Percentiles rank a stretch among this genome's conserved stretches.
Evolutionary conservation across 1,140 invertebrate genomes (phyloP).

Genomic region (Drosophila parabipectinata): DNA sequence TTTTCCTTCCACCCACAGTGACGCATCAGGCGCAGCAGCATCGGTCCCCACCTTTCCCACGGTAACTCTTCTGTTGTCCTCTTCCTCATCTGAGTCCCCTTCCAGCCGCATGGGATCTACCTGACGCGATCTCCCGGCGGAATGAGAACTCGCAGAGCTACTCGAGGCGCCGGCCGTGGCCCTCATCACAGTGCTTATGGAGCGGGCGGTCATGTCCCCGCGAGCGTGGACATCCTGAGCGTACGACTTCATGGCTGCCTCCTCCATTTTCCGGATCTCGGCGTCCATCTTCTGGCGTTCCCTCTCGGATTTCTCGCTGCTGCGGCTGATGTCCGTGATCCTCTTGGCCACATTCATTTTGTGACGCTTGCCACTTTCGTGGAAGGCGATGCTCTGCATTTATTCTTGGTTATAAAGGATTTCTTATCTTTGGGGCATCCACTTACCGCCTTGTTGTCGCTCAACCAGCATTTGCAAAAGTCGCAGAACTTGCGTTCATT

Average conservation of each 20-base stretch:
- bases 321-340: constrained; percentile 93
- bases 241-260: constrained; percentile 92
- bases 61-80: constrained; percentile 73
- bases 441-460: constrained; percentile 96
- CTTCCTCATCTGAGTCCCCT: constrained; percentile 82
- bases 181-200: constrained; percentile 64
- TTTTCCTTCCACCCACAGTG: constrained; percentile 88
- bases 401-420: background rate
- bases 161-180: constrained; percentile 24
- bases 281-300: constrained; percentile 90
- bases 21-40: constrained; percentile 78
- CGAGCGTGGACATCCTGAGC: constrained; percentile 87
- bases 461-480: constrained; percentile 99
- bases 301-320: constrained; percentile 91
- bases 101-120: constrained; percentile 78
- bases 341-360: constrained; percentile 96
- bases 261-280: constrained; percentile 95
- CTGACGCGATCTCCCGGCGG: constrained; percentile 38
- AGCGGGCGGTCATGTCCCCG: constrained; percentile 89
- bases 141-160: constrained; percentile 2
- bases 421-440: background rate
- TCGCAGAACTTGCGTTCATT: constrained; percentile 97
- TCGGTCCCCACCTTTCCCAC: constrained; percentile 77
- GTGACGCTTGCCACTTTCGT: constrained; percentile 96
- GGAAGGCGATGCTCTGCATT: constrained; percentile 95